Evolutionary conservation across 2,888 invertebrate genomes (phyloP), one percentile per base, ranked within the genome.

Genomic region (Acleris laterana): DNA sequence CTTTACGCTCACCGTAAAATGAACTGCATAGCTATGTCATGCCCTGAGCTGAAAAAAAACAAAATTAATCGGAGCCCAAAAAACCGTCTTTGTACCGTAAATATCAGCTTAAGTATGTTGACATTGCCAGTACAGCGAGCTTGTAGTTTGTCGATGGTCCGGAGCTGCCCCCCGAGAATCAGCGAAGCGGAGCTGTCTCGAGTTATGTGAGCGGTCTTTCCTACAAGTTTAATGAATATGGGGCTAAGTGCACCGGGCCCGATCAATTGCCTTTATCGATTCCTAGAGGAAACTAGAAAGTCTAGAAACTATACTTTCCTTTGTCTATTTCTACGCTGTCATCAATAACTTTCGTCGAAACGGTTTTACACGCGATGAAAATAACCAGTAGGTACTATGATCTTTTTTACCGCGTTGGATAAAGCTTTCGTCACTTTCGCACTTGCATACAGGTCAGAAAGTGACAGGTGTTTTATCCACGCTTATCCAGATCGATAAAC

Each of bases 191-290:
- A 13, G 56, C 44, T 44, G 6, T 7, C 56, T 19, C 17, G 3
- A 38, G 49, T 49, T 50, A 50, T 44, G 57, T 57, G 51, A 50
- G 19, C 62, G 44, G 56, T 56, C 62, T 25, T 63, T 58, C 58
- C 32, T 63, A 52, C 63, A 63, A 63, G 17, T 63, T 64, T 64
- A 59, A 64, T 64, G 59, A 59, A 53, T 46, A 9, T 25, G 38
- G 52, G 48, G 53, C 59, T 46, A 53, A 59, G 64, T 64, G 59
- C 64, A 55, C 38, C 38, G 44, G 48, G 57, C 42, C 53, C 53
- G 53, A 59, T 59, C 64, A 53, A 64, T 64, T 59, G 51, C 58
- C 38, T 59, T 25, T 59, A 64, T 64, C 58, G 63, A 64, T 64
- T 16, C n/a, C 51, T 63, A 20, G 22, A 17, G 16, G 52, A 52